Conservation (phyloP, 2,888 invertebrate species). For the Bunonema sp. region DNA sequence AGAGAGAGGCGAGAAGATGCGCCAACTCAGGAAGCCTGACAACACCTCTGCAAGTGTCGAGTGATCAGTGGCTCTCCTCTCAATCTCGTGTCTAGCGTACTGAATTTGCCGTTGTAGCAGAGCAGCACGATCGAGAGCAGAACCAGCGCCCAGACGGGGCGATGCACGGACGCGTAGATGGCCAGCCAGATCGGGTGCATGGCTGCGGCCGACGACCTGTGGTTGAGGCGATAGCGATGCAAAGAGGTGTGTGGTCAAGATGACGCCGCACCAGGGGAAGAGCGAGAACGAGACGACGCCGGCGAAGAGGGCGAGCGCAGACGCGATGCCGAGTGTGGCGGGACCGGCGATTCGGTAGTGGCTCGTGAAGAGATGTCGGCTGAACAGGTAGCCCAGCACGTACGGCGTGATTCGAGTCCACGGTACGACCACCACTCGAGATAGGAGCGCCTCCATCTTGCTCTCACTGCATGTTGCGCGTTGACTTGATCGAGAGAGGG, state of each 20-base stretch:
- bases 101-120: constrained; percentile 15
- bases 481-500: not conserved
- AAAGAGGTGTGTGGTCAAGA: constrained; percentile 1
- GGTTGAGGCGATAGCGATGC: no score
- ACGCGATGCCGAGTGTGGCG: not conserved
- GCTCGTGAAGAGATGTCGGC: not conserved
- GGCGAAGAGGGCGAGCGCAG: constrained; percentile 1
- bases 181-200: constrained; percentile 10
- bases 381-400: not conserved
- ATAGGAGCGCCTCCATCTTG: constrained; percentile 4
- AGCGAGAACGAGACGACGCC: constrained; percentile 11
- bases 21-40: constrained; percentile 25
- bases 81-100: constrained; percentile 5
- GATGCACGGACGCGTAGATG: constrained; percentile 25
- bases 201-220: constrained; percentile 6
- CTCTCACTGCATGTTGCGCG: not conserved
- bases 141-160: constrained; percentile 25
- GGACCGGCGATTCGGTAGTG: no score
- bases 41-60: constrained; percentile 9
- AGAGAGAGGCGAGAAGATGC: constrained; percentile 31
- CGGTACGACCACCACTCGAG: not conserved
- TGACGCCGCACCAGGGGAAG: constrained; percentile 6
- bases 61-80: not conserved
- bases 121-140: constrained; percentile 20
- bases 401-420: not conserved